Base-by-base conservation (phyloP, 2,797 vertebrate species). In the Linurgus olivaceus region DNA sequence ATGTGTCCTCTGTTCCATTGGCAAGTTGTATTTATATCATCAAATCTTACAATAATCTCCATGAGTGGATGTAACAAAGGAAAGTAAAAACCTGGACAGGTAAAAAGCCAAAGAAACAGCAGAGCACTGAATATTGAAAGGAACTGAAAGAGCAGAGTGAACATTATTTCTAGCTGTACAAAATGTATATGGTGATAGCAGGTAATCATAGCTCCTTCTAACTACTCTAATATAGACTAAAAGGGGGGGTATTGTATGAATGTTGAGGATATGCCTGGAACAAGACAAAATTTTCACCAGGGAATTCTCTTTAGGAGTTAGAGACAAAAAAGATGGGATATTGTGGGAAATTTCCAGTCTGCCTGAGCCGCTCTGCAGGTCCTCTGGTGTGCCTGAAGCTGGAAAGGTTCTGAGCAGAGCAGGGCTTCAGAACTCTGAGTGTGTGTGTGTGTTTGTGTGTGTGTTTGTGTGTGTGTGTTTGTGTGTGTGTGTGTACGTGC, bases 191-290 rank as follows among this genome's bases (percentile, higher is more conserved):
- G 26, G 24, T 55, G 13, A 28, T 71, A 26, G 18, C 17, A 74
- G 24, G 7, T 50, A 73, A 51, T 37, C 17, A 11, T 19, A 68
- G 26, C 21, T 58, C 31, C 44, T 62, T 14, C 18, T 84, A 50
- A 18, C 14, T 63, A 11, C 8, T 29, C 12, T 45, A 58, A 73
- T 19, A 38, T 1, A 65, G 21, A 66, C 50, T 62, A 65, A 73
- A 77, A 72, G 31, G 5, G 1, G 1, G 1, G 0, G 0, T 9
- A 7, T 29, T 47, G 3, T 61, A 13, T 28, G 15, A 51, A 14
- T 47, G 13, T 29, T 38, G 50, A 72, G 11, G 20, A 17, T 75
- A 23, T 21, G 7, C 5, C 45, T 47, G 29, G 50, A 73, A 65
- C 50, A 89, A 81, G 28, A 47, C 15, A 75, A 25, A 89, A 70